A percentile compares a stretch with the other conserved stretches of the same genome.
Conservation (phyloP, 2,888 invertebrate species). For the Choreutis nemorana region DNA sequence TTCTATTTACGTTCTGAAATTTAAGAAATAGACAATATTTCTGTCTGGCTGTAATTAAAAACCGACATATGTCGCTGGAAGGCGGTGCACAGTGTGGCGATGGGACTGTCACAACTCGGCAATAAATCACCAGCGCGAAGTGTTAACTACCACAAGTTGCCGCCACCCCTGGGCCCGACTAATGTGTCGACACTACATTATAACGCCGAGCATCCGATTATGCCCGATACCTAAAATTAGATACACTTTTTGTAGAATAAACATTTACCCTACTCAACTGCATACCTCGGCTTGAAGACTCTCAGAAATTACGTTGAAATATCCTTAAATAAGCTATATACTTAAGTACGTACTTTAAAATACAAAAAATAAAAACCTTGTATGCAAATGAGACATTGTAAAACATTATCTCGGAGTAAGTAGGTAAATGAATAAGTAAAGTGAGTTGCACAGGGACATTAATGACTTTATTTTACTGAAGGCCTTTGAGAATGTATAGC, state of each 20-base stretch:
- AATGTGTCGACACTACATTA: slow-evolving; percentile 49
- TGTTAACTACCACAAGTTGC: slow-evolving; percentile 34
- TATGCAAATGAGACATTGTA: slow-evolving; percentile 12
- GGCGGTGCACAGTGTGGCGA: slow-evolving; percentile 9
- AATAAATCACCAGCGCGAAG: slow-evolving; percentile 42
- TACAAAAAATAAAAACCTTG: slow-evolving; percentile 1
- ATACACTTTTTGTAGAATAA: slow-evolving; percentile 7
- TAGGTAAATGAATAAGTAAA: slow-evolving; percentile 23
- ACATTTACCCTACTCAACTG: no score
- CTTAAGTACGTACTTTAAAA: background rate
- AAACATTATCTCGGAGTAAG: slow-evolving; percentile 14
- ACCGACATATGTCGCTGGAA: slow-evolving; percentile 11
- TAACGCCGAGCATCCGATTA: slow-evolving; percentile 28
- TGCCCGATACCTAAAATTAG: slow-evolving; percentile 15
- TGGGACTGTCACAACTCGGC: slow-evolving; percentile 22
- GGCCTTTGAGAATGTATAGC: no score
- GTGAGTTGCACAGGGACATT: slow-evolving; percentile 23
- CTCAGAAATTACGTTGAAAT: no score
- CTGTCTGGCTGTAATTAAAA: slow-evolving; percentile 22
- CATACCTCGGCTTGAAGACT: no score
- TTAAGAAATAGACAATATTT: no score
- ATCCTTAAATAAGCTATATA: slow-evolving; percentile 5
- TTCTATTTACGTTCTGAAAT: no score
- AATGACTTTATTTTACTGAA: slow-evolving; percentile 31
- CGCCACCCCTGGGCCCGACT: slow-evolving; percentile 29